A percentile compares a stretch with the other conserved stretches of the same genome.
Evolutionary conservation across 2,113 vertebrate genomes (phyloP).

Genomic region (Rhynchomys soricoides): DNA sequence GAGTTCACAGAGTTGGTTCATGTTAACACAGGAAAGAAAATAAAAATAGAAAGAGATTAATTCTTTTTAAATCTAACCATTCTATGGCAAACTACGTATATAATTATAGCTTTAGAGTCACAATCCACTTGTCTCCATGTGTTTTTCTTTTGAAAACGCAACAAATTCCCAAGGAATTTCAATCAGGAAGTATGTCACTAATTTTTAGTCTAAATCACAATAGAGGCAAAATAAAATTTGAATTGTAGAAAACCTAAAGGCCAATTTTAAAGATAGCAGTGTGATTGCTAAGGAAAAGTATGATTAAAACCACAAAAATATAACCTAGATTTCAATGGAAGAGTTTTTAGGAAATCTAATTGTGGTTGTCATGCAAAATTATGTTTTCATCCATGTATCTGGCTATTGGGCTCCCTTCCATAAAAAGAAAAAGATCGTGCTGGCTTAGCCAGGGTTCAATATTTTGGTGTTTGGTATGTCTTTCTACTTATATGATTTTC

Average conservation of each 20-base stretch:
- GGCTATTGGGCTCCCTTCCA: neutral
- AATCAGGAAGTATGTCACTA: neutral
- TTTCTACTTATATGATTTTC: neutral
- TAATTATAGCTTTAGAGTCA: neutral
- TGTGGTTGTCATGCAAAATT: neutral
- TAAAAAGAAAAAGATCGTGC: neutral
- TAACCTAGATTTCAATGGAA: neutral
- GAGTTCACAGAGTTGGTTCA: neutral
- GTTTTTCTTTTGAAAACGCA: neutral
- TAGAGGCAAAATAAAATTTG: neutral
- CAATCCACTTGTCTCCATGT: neutral
- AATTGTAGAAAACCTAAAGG: neutral
- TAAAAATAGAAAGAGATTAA: neutral
- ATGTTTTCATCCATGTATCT: neutral
- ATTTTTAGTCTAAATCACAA: slow-evolving; percentile 12
- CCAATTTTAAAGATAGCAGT: neutral
- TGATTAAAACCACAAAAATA: neutral
- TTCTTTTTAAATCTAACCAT: neutral
- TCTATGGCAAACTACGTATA: neutral
- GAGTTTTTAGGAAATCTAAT: neutral
- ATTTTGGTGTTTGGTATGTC: neutral
- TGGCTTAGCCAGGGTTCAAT: neutral
- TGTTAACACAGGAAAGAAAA: neutral
- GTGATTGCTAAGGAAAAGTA: neutral
- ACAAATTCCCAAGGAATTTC: slow-evolving; percentile 1